A percentile compares a stretch with the other conserved stretches of the same genome.
phyloP scores from a whole-genome alignment of 2,113 vertebrate species.

The Misgurnus anguillicaudatus region DNA sequence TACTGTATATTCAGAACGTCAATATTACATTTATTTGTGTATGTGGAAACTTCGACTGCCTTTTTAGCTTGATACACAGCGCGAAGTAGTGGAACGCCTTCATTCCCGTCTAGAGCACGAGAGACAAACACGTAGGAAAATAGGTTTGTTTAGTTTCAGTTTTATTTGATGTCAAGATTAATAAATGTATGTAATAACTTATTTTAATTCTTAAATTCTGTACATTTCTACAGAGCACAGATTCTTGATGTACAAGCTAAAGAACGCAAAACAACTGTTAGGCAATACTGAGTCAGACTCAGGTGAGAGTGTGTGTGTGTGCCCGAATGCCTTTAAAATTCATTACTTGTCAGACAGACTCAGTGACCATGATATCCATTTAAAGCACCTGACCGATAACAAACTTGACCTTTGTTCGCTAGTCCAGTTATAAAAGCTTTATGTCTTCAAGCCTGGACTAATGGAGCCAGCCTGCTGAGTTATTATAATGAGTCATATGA shows the following conservation, averaged over 20 bases:
- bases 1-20: background rate
- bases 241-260: conserved; percentile 49
- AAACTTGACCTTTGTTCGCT: conserved; percentile 28
- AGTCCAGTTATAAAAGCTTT: conserved; percentile 29
- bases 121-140: conserved; percentile 22
- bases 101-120: conserved; percentile 38
- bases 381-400: conserved; percentile 14
- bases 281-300: background rate
- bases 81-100: conserved; percentile 31
- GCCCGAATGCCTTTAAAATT: too few relatives aligned
- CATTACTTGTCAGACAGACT: background rate
- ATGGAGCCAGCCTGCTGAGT: background rate
- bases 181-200: too few relatives aligned
- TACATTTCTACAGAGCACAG: conserved; percentile 32
- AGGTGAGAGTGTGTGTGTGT: conserved; percentile 6
- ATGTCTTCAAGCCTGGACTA: conserved; percentile 26
- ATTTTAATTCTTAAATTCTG: too few relatives aligned
- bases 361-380: background rate
- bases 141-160: background rate
- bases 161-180: background rate
- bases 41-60: background rate
- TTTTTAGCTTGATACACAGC: conserved; percentile 19
- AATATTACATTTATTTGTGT: conserved; percentile 1
- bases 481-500: conserved; percentile 19
- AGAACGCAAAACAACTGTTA: conserved; percentile 24